Conservation (phyloP, 2,797 vertebrate genomes). For the Geotrypetes seraphini region DNA sequence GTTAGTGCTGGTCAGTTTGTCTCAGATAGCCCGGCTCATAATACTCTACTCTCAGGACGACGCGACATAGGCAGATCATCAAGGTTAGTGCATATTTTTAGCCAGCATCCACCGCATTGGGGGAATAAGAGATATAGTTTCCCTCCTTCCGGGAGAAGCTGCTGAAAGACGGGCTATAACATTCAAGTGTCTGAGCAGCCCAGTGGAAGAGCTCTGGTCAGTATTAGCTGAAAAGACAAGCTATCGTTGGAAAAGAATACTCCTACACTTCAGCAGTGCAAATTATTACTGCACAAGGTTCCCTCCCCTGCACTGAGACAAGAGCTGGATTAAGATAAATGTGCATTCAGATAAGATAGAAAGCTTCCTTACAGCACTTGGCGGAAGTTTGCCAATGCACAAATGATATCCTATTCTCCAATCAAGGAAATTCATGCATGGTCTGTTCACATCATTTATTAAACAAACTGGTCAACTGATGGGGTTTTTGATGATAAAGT, state of each 20-base stretch:
- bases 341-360: fast-evolving
- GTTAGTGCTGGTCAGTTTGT: too few species aligned
- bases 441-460: too few species aligned
- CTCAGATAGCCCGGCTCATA: too few species aligned
- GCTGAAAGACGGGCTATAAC: too few species aligned
- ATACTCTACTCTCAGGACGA: too few species aligned
- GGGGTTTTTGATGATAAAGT: too few species aligned
- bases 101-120: not conserved
- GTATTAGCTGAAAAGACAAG: not conserved
- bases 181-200: too few species aligned
- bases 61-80: too few species aligned
- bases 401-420: not conserved
- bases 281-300: too few species aligned
- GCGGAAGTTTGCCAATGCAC: fast-evolving
- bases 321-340: fast-evolving
- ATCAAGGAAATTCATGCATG: too few species aligned
- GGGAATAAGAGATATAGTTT: constrained; percentile 6
- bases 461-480: too few species aligned
- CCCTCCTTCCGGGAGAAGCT: constrained; percentile 4
- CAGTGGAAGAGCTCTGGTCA: constrained; percentile 1
- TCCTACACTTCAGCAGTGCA: not conserved
- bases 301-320: not conserved
- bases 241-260: constrained; percentile 4
- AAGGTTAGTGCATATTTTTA: too few species aligned
- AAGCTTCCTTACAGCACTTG: not conserved